These are phyloP conservation scores for Amphipoea lucens DNA, from an alignment of 2,888 invertebrate species.

Conservation along the genomic window DNA sequence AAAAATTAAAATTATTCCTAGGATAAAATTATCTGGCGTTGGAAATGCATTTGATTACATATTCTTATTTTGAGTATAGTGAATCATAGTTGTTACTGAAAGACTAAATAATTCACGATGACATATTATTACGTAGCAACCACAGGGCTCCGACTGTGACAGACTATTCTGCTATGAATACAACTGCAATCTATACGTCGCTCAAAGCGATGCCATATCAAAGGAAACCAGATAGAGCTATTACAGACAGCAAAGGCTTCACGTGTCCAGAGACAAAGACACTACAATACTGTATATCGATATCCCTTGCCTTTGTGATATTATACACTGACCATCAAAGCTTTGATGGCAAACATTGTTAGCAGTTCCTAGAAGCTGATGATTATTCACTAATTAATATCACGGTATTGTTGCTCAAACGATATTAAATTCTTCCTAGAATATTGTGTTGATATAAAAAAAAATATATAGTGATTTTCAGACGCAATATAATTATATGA, in stretches of 20 bases:
- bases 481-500: not conserved
- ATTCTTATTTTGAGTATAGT: not conserved
- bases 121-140: not conserved
- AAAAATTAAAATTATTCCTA: too few species aligned
- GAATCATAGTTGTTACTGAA: not conserved
- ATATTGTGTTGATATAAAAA: not conserved
- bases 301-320: not conserved
- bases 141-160: not conserved
- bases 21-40: too few species aligned
- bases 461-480: too few species aligned
- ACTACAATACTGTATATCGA: slow-evolving; percentile 1
- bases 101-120: too few species aligned
- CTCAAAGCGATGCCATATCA: not conserved
- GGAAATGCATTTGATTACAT: not conserved
- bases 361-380: not conserved
- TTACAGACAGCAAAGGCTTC: not conserved
- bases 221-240: not conserved
- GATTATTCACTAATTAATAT: not conserved
- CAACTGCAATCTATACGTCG: not conserved
- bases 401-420: not conserved
- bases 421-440: not conserved
- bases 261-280: not conserved
- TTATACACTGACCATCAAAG: not conserved
- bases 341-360: not conserved
- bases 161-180: not conserved